A percentile compares a stretch with the other conserved stretches of the same genome.
Evolutionary conservation across 2,888 invertebrate species (phyloP).

Genomic region (Lasioglossum vierecki): DNA sequence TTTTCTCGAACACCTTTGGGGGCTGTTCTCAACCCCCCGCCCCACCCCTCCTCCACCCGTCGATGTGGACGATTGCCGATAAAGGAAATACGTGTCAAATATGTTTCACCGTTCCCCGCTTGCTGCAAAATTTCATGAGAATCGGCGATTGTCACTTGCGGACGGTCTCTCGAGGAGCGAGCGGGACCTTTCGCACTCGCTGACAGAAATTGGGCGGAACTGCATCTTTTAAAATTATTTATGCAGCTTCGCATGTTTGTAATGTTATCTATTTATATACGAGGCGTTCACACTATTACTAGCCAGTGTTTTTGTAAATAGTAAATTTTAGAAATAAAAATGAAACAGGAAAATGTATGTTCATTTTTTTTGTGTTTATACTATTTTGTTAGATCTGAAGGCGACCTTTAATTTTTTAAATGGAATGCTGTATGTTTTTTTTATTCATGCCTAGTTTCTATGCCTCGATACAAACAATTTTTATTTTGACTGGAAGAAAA

Average conservation of each 20-base stretch:
- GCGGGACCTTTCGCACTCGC: neutral
- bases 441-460: no score
- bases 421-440: no score
- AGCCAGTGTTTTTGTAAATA: no score
- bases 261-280: neutral
- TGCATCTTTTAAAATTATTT: neutral
- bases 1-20: constrained; percentile 4
- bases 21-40: neutral
- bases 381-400: no score
- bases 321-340: no score
- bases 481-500: no score
- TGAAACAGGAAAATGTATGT: no score
- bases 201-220: neutral
- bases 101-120: constrained; percentile 1
- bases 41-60: no score
- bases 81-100: constrained; percentile 21
- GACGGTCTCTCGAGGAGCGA: neutral
- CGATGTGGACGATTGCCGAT: constrained; percentile 1
- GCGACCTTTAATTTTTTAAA: no score
- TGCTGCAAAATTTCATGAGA: neutral
- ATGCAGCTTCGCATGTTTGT: neutral
- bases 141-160: neutral
- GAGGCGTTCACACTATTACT: no score
- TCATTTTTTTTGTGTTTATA: no score
- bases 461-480: no score